Base-by-base conservation (phyloP, 2,113 vertebrate species). In the Stegastes partitus region DNA sequence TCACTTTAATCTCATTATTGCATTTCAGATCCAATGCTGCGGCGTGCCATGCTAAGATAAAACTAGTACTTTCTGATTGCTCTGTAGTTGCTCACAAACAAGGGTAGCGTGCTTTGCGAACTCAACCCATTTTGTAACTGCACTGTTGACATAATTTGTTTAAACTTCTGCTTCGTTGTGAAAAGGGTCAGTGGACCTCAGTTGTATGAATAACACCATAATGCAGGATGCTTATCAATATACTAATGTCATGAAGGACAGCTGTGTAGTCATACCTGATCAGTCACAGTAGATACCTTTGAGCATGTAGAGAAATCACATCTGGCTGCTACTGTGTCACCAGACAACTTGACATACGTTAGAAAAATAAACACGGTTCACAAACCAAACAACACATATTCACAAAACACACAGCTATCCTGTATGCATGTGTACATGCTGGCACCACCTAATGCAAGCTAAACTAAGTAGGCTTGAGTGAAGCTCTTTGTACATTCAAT, bases 191-290 rank as follows among this genome's bases (percentile, higher is more conserved):
- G n/a, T 63, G 42, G 34, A 23, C 16, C 19, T 44, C 6, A 55
- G 37, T 11, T 22, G 45, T 45, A 74, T 21, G 11, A 25, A 54
- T 61, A 15, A 59, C 28, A 70, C 28, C 1, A 7, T 54, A 8
- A 9, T 10, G 31, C 7, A 34, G 34, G 58, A 62, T 66, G 18
- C 31, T 74, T 73, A 16, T 68, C 25, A 34, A 54, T 11, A 23
- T 31, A 25, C 42, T 34, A 34, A 34, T 9, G 31, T 34, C 31
- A 34, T 8, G 31, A 1, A 34, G 31, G 31, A 34, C 31, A 50
- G 61, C 23, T 54, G 34, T 44, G 21, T 26, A 19, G 19, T 26
- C 1, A 25, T 19, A 62, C 10, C n/a, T 73, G 34, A 62, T 63
- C 58, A 34, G 31, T 34, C 2, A 42, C 25, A 62, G 4, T 10